These are phyloP conservation scores for Cotesia typhae DNA, from an alignment of 1,140 invertebrate species.

Conservation along the genomic window DNA sequence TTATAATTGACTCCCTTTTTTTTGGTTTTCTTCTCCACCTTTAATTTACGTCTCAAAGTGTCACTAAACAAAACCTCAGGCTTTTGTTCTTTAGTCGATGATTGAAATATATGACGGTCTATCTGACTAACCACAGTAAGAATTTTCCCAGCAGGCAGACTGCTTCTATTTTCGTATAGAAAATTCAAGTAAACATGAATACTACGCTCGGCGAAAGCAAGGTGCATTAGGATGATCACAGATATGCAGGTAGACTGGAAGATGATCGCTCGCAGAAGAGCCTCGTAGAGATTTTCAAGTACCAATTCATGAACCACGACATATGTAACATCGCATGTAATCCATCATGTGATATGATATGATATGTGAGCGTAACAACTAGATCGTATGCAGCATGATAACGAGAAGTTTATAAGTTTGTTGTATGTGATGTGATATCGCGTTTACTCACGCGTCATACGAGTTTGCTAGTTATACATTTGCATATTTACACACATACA, in stretches of 20 bases:
- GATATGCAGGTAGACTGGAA: constrained; percentile 17
- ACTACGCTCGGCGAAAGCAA: background rate
- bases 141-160: background rate
- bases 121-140: background rate
- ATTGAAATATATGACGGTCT: background rate
- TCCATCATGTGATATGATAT: constrained; percentile 1
- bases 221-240: constrained; percentile 14
- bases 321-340: constrained; percentile 24
- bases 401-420: constrained; percentile 18
- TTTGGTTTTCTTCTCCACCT: background rate
- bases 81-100: constrained; percentile 1
- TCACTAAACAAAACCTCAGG: constrained; percentile 11
- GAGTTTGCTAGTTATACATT: constrained; percentile 6
- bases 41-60: constrained; percentile 24
- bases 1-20: constrained; percentile 22
- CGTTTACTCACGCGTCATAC: constrained; percentile 8
- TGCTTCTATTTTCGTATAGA: background rate
- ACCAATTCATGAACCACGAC: constrained; percentile 14
- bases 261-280: constrained; percentile 12
- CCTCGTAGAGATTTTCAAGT: constrained; percentile 7
- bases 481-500: background rate
- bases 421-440: constrained; percentile 16
- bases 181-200: background rate
- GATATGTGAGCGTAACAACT: constrained; percentile 20
- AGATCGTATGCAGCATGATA: constrained; percentile 22